A percentile compares a stretch with the other conserved stretches of the same genome.
These are phyloP conservation scores for Mus musculus DNA, from an alignment of 2,113 vertebrate genomes.

Conservation along the genomic window GRCm39 chr3:39134501-39135000, in stretches of 20 bases:
- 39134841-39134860: background rate
- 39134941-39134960: background rate
- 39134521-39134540: background rate
- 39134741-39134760: background rate
- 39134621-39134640: constrained; percentile 45
- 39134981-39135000: background rate
- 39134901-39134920: background rate
- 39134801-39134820: background rate
- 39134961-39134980: background rate
- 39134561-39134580: constrained; percentile 10
- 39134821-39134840: background rate
- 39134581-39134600: constrained; percentile 21
- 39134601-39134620: background rate
- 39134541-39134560: constrained; percentile 2
- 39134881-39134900: background rate
- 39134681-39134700: constrained; percentile 49
- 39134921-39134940: constrained; percentile 8
- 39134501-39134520: background rate
- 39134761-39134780: constrained; percentile 49
- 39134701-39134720: background rate
- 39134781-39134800: constrained; percentile 47
- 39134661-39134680: constrained; percentile 52
- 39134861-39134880: background rate
- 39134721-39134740: constrained; percentile 42
- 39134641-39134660: constrained; percentile 58